Percentiles rank a stretch among this genome's conserved stretches.
Conservation (phyloP, 2,797 vertebrate genomes). For the Peromyscus nudipes region DNA sequence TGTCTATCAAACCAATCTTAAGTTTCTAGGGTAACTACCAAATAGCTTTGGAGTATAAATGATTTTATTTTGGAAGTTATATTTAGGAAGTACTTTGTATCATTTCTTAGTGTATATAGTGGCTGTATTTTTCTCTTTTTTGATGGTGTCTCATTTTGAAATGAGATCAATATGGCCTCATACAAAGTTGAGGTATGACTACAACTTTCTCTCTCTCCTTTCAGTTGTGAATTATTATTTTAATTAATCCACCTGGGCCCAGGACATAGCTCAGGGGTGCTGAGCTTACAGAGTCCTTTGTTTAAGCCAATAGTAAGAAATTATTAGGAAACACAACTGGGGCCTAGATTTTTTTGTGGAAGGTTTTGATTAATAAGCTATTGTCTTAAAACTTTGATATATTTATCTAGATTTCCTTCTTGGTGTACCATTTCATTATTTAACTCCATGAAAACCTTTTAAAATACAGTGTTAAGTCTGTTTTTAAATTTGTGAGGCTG, state of each 20-base stretch:
- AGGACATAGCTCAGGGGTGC: background rate
- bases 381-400: background rate
- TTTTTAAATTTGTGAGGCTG: background rate
- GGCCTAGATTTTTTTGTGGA: background rate
- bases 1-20: background rate
- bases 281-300: background rate
- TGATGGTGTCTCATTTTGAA: background rate
- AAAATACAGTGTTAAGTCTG: background rate
- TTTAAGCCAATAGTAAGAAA: too few species aligned
- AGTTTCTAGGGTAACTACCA: background rate
- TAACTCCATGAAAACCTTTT: too few species aligned
- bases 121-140: background rate
- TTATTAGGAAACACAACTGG: background rate
- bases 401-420: background rate
- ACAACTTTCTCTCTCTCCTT: background rate
- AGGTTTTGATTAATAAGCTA: background rate
- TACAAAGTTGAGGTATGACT: background rate
- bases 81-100: background rate
- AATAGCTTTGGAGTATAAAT: background rate
- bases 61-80: background rate
- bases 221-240: background rate
- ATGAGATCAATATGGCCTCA: accelerated
- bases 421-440: background rate
- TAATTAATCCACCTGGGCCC: background rate
- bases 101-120: background rate